Evolutionary conservation across 2,113 vertebrate species (phyloP), one percentile per base, ranked within the genome.

Genomic region (Chaenocephalus aceratus): DNA sequence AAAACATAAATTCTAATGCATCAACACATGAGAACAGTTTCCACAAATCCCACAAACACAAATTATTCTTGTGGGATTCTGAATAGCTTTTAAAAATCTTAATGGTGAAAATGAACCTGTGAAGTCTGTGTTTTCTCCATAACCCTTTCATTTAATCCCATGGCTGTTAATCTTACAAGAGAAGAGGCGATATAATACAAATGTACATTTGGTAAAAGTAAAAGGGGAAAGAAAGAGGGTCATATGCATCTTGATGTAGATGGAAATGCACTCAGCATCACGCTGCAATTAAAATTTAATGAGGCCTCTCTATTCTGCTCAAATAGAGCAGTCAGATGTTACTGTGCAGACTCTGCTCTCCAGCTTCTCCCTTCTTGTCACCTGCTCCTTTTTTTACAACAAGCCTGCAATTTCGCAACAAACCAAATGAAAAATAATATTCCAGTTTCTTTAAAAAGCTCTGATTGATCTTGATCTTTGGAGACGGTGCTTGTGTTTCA

Each of bases 201-300:
- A n/a, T 52, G 65, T 41, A 44, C 65, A 68, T 80, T 87, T 82
- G 54, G 30, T 70, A 4, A 63, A 84, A 80, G 74, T 56, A 73
- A 57, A 67, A 48, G 72, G 72, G 44, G 34, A 77, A 72, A 77
- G 59, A 79, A 89, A 90, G 53, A 85, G 88, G 90, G 90, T 89
- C 82, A 83, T 79, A 78, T 74, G 84, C 80, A 75, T 85, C 85
- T 83, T 76, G 73, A 87, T 84, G 86, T 85, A 76, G 77, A 90
- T 86, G 89, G 86, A 54, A 62, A 76, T 72, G 89, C 83, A 87
- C 87, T 88, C 85, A 79, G 80, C 89, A 83, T 71, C 15, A 65
- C 76, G 84, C 86, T 2, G 68, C 90, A 86, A 92, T 94, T 91
- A 91, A 94, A 92, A 80, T 93, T 94, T 89, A 92, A 94, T 92